phyloP scores from a whole-genome alignment of 1,140 invertebrate species.

The Pachypeltis micranthus region DNA sequence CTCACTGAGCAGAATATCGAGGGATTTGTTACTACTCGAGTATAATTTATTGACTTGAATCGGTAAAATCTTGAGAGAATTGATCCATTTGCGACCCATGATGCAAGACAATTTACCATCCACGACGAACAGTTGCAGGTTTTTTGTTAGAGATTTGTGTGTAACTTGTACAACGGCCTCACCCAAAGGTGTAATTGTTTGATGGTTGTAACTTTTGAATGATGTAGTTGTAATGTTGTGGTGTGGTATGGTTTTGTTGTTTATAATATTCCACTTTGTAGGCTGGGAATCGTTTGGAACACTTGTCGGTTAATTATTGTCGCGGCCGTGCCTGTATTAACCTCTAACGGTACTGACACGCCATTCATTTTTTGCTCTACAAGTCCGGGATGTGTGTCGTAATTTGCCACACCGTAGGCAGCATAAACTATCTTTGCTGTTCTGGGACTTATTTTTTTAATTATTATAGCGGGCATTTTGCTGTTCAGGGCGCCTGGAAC shows the following conservation, averaged over 20 bases:
- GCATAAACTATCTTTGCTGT: background rate
- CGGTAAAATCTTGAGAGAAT: background rate
- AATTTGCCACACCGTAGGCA: background rate
- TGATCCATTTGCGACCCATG: background rate
- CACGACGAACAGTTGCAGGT: background rate
- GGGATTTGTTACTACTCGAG: background rate
- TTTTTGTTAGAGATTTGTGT: background rate
- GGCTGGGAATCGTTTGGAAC: background rate
- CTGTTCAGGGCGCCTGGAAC: background rate
- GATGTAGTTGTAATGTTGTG: background rate
- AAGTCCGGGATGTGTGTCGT: background rate
- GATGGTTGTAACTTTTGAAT: background rate
- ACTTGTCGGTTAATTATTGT: background rate
- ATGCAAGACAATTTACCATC: background rate
- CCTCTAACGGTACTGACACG: background rate
- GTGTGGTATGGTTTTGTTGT: no score
- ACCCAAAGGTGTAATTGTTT: background rate
- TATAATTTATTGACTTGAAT: background rate
- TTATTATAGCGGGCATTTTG: background rate
- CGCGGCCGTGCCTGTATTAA: background rate
- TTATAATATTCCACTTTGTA: background rate
- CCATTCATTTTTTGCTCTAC: conserved; percentile 2
- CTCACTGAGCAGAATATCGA: background rate
- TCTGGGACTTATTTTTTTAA: background rate
- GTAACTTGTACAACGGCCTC: background rate